These are phyloP conservation scores for Alethe castanea DNA, from an alignment of 2,113 vertebrate species.

Conservation along the genomic window DNA sequence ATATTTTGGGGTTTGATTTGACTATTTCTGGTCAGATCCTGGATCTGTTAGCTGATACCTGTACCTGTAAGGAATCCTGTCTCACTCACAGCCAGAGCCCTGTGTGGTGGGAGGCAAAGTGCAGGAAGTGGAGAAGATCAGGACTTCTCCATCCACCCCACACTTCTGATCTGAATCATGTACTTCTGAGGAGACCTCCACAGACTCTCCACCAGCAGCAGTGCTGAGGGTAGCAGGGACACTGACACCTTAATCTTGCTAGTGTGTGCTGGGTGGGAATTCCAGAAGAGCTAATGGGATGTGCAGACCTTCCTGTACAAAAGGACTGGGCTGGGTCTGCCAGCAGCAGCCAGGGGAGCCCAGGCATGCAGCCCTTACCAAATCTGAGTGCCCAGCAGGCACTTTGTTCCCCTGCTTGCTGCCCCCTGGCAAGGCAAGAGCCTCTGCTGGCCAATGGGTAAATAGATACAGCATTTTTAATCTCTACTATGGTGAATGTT, in stretches of 20 bases:
- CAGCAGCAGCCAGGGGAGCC: not conserved
- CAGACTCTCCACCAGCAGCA: not conserved
- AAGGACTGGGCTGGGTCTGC: not conserved
- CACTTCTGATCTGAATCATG: not conserved
- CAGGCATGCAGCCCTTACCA: not conserved
- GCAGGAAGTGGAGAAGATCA: not conserved
- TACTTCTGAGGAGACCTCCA: not conserved
- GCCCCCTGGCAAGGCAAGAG: not conserved
- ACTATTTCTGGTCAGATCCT: not conserved
- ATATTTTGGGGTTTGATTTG: not conserved
- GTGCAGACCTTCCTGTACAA: not conserved
- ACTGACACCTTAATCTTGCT: not conserved
- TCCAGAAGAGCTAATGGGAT: not conserved
- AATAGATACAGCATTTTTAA: not conserved
- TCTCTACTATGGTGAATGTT: fast-evolving
- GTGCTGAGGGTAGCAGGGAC: not conserved
- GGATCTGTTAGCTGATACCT: fast-evolving
- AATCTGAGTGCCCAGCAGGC: fast-evolving
- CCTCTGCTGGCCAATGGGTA: not conserved
- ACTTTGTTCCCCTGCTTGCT: not conserved
- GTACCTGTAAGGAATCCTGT: not conserved
- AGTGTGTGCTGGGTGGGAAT: not conserved
- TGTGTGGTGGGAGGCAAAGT: not conserved
- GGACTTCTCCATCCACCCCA: not conserved
- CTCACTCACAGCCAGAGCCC: not conserved